Percentiles rank a stretch among this genome's conserved stretches.
Evolutionary conservation across 35 echinoderm and acorn worm genomes (phyloP).

Genomic region (Strongylocentrotus purpuratus): DNA sequence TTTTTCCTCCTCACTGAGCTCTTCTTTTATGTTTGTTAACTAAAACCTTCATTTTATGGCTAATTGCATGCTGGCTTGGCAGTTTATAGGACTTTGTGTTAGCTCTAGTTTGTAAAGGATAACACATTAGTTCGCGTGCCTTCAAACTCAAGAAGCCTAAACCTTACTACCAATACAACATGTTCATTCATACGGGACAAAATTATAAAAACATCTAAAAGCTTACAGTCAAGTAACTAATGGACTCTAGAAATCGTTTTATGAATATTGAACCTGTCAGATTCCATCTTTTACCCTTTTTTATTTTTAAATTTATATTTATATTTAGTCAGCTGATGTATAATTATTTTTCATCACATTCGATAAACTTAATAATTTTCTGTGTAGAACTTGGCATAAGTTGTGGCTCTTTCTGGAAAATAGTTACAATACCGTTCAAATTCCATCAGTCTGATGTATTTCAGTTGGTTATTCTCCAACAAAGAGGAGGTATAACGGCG

Average conservation of each 20-base stretch:
- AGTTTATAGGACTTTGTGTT: not conserved
- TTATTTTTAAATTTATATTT: not conserved
- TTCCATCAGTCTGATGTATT: slow-evolving; percentile 49
- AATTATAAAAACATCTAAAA: not conserved
- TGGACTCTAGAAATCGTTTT: not conserved
- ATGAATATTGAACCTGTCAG: not conserved
- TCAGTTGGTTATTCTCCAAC: slow-evolving; percentile 25
- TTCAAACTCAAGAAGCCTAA: not conserved
- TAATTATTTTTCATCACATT: not conserved
- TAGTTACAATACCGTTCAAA: not conserved
- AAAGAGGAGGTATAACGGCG: slow-evolving; percentile 25
- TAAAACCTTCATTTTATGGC: not conserved
- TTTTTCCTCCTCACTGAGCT: not conserved
- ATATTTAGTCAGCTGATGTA: not conserved
- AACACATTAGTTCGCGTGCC: not conserved
- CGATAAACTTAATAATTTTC: not conserved
- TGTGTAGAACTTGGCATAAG: not conserved
- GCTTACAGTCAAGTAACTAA: not conserved
- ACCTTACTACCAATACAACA: not conserved
- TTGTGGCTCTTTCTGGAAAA: not conserved
- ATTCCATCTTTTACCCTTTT: not conserved
- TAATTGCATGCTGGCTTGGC: not conserved
- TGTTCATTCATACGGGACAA: not conserved
- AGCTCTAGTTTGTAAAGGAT: too few relatives aligned
- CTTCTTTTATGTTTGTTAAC: not conserved